Evolutionary conservation across 1,140 invertebrate species (phyloP), one percentile per base, ranked within the genome.

Genomic region (Magallana gigas): DNA sequence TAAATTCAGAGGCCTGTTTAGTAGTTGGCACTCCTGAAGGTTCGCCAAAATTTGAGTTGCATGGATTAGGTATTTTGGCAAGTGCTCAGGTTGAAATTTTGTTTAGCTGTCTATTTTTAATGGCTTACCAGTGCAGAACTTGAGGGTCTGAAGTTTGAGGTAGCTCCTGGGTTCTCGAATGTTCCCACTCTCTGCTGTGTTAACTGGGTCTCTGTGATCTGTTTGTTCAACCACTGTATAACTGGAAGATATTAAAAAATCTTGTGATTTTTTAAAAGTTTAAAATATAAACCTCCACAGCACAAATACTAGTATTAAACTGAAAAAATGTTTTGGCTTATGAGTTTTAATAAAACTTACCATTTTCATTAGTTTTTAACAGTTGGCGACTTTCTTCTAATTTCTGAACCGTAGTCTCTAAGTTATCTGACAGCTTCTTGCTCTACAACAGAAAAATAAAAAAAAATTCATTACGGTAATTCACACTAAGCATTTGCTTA

Each of bases 331-430:
- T 48, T 48, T 48, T 48, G 36, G 36, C 36, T 48, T 48, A n/a
- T 4, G 16, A 12, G 23, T 12, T 62, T 62, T 16, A 62, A 3
- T 1, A 76, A 48, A 12, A 85, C 90, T 90, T 89, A 94, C 94
- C 93, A 91, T 93, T 94, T 90, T 94, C 94, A 93, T 94, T 94
- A 18, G 93, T 94, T 88, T 94, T 94, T n/a, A 94, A 84, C n/a
- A 94, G 76, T 68, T 94, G 92, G 83, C 91, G 88, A 89, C 93
- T 92, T 91, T 94, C 94, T 89, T 94, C 93, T 58, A 94, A 85
- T 87, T 94, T 94, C 86, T 93, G 88, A 36, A 92, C 92, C 71
- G 93, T 93, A 18, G 80, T 91, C 83, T 94, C 93, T 57, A 94
- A 90, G 76, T 91, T 92, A 83, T 92, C 90, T 87, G 83, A 91